Evolutionary conservation across 2,113 vertebrate genomes (phyloP).

Genomic region (Pomatorhinus ruficollis): DNA sequence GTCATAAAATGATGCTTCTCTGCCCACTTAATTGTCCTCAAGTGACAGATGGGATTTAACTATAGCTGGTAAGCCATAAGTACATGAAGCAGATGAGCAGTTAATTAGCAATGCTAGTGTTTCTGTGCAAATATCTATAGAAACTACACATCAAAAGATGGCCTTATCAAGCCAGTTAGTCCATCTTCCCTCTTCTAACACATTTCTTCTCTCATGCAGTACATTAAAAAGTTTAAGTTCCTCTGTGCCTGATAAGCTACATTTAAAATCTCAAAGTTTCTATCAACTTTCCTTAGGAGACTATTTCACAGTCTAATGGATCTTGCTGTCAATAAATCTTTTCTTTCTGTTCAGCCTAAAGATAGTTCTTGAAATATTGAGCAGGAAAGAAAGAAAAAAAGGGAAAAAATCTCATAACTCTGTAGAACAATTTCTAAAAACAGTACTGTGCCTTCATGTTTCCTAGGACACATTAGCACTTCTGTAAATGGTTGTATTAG

Average conservation of each 20-base stretch:
- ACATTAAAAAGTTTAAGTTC: not conserved
- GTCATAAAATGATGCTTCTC: not conserved
- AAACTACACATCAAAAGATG: constrained; percentile 4
- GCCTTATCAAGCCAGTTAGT: constrained; percentile 10
- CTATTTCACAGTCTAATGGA: not conserved
- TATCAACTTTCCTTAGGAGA: not conserved
- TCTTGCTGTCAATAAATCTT: not conserved
- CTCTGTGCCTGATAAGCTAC: not conserved
- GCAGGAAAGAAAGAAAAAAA: not conserved
- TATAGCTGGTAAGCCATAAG: constrained; percentile 31
- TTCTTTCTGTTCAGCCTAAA: constrained; percentile 3
- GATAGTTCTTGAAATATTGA: constrained; percentile 14
- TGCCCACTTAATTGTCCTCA: constrained; percentile 55
- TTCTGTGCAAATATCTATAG: constrained; percentile 22
- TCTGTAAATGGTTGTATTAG: not conserved
- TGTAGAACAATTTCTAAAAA: not conserved
- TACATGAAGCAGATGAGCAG: constrained; percentile 41
- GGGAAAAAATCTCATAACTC: not conserved
- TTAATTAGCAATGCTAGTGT: constrained; percentile 24
- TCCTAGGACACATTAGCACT: not conserved
- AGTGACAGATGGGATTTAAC: constrained; percentile 48
- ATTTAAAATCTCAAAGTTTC: constrained; percentile 13
- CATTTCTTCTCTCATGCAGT: not conserved
- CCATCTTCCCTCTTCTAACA: not conserved
- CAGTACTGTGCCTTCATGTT: not conserved